Evolutionary conservation across 2,113 vertebrate genomes (phyloP), one percentile per base, ranked within the genome.

Genomic region (Chaetodon auriga): DNA sequence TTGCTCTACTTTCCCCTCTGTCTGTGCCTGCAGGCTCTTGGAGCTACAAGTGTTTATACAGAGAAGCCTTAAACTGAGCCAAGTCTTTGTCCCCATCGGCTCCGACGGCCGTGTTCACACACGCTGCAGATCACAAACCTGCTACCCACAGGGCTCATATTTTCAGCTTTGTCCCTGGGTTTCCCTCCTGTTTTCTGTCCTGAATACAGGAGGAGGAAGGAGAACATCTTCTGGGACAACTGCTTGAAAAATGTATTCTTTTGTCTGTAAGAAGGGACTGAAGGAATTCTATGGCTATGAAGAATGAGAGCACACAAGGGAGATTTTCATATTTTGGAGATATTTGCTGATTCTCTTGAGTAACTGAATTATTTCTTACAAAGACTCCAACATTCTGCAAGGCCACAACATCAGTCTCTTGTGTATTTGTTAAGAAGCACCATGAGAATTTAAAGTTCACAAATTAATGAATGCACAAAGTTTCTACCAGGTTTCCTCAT

Each of bases 41-140:
- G 69, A 87, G 76, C 85, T 75, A 88, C 88, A 88, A 89, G 86
- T 88, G 87, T 84, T 86, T 78, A 66, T 46, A 82, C 79, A 81
- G 86, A 80, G 75, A n/a, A 63, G 58, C 49, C 30, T 68, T 78
- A n/a, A 57, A 82, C 61, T n/a, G 46, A 91, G 60, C 57, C 63
- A 49, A 12, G 61, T 68, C 83, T 84, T 86, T 73, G 82, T 90
- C 71, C 82, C 84, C 11, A 12, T 4, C 49, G n/a, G 81, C 82
- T 77, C 68, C 21, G 45, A 10, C 36, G n/a, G 48, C 84, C 72
- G 21, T 90, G 87, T 87, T 84, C 69, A 21, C 83, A 88, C 91
- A 89, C 46, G 80, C 62, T 43, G 81, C 81, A 21, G 68, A 82
- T 81, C 84, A 62, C 80, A 78, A 49, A 69, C 71, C 83, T 60